These are phyloP conservation scores for Drosophila lowei DNA, from an alignment of 1,140 invertebrate species.

Conservation along the genomic window DNA sequence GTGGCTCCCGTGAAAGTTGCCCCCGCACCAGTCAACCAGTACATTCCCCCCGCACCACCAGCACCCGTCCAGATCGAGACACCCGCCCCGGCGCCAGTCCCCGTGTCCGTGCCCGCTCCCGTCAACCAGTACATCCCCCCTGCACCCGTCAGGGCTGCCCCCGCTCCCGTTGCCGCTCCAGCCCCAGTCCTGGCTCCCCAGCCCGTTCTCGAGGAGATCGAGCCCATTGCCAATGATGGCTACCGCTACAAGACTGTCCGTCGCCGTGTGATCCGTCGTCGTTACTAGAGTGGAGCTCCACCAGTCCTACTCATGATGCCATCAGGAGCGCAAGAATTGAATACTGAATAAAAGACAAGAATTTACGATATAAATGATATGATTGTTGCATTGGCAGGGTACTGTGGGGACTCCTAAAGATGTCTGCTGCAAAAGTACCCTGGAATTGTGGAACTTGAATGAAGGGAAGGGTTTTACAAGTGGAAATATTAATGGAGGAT, in stretches of 20 bases:
- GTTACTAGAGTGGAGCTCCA: slow-evolving; percentile 42
- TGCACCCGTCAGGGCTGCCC: slow-evolving; percentile 24
- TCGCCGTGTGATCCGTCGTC: slow-evolving; percentile 65
- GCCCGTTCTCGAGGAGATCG: slow-evolving; percentile 67
- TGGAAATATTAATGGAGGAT: too few relatives aligned
- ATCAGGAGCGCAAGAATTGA: slow-evolving; percentile 21
- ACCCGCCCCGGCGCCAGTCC: slow-evolving; percentile 35
- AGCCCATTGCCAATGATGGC: slow-evolving; percentile 63
- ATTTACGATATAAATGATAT: slow-evolving; percentile 8
- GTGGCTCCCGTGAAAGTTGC: slow-evolving; percentile 8
- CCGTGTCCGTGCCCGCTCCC: slow-evolving; percentile 21
- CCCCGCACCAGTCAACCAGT: slow-evolving; percentile 20
- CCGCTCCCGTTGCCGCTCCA: slow-evolving; percentile 30
- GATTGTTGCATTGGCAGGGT: not conserved
- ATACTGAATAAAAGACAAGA: slow-evolving; percentile 58
- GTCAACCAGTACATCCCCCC: slow-evolving; percentile 20
- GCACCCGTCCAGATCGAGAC: slow-evolving; percentile 21
- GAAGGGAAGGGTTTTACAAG: too few relatives aligned
- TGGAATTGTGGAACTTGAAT: too few relatives aligned
- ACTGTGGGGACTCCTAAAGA: too few relatives aligned
- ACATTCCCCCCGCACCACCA: slow-evolving; percentile 52
- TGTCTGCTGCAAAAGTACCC: too few relatives aligned
- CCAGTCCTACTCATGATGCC: not conserved
- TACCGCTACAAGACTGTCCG: slow-evolving; percentile 76
- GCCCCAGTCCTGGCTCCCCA: slow-evolving; percentile 61